These are phyloP conservation scores for Tromatobia lineatoria DNA, from an alignment of 2,888 invertebrate species.

Conservation along the genomic window DNA sequence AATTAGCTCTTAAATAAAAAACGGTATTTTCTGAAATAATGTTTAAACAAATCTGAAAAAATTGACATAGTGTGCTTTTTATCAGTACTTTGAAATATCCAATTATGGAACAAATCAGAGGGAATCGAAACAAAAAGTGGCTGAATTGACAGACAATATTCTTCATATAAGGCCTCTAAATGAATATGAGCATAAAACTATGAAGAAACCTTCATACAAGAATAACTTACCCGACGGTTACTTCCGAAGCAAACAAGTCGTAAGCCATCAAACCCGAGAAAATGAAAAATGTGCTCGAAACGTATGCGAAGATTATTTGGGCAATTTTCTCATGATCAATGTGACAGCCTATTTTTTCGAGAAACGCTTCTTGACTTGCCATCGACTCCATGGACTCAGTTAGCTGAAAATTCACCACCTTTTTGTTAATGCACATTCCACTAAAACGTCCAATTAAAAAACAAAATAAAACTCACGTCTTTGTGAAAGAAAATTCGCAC, in stretches of 20 bases:
- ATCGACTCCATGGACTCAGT: slow-evolving; percentile 33
- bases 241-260: slow-evolving; percentile 18
- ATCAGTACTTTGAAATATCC: too few species aligned
- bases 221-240: background rate
- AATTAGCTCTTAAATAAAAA: too few species aligned
- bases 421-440: background rate
- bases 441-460: background rate
- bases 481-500: slow-evolving; percentile 48
- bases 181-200: too few species aligned
- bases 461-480: slow-evolving; percentile 33
- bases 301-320: slow-evolving; percentile 46
- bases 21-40: too few species aligned
- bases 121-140: too few species aligned
- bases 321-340: slow-evolving; percentile 38
- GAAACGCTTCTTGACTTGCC: slow-evolving; percentile 21
- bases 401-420: slow-evolving; percentile 13
- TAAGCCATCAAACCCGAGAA: slow-evolving; percentile 25
- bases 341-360: slow-evolving; percentile 60
- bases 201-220: background rate
- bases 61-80: too few species aligned
- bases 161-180: too few species aligned
- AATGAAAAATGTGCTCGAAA: slow-evolving; percentile 34
- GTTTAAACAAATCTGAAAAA: too few species aligned
- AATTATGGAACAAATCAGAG: too few species aligned
- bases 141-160: too few species aligned